Conservation (phyloP, 2,888 invertebrate genomes). For the Pterostichus madidus region DNA sequence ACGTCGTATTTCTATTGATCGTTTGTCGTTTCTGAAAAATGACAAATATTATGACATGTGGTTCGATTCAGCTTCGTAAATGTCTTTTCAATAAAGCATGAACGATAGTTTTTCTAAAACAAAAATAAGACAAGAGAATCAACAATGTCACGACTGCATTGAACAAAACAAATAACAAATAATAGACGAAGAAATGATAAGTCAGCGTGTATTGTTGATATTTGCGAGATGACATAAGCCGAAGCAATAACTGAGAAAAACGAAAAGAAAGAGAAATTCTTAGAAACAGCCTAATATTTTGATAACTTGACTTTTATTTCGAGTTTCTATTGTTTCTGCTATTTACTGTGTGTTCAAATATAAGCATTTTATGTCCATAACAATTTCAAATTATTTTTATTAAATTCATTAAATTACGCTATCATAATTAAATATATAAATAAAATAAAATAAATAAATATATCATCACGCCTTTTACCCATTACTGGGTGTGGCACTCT, state of each 20-base stretch:
- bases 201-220: conserved; percentile 41
- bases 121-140: conserved; percentile 16
- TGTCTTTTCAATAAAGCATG: conserved; percentile 31
- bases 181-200: conserved; percentile 36
- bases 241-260: conserved; percentile 9
- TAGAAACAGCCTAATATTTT: not conserved
- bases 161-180: conserved; percentile 31
- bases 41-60: conserved; percentile 46
- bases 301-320: not conserved
- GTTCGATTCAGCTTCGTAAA: conserved; percentile 28
- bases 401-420: too few species aligned
- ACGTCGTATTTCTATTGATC: conserved; percentile 41
- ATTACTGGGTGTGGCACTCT: too few species aligned
- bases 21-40: conserved; percentile 15
- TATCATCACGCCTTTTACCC: too few species aligned
- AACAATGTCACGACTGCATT: conserved; percentile 31
- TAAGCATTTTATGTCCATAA: too few species aligned
- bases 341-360: too few species aligned
- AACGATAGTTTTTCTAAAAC: conserved; percentile 44
- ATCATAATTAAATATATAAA: too few species aligned
- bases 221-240: conserved; percentile 13
- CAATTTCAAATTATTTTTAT: too few species aligned
- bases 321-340: not conserved
- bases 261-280: not conserved
- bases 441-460: too few species aligned